Evolutionary conservation across 64 coral and sea anemone genomes (phyloP), one percentile per base, ranked within the genome.

Genomic region (Montipora capricornis): DNA sequence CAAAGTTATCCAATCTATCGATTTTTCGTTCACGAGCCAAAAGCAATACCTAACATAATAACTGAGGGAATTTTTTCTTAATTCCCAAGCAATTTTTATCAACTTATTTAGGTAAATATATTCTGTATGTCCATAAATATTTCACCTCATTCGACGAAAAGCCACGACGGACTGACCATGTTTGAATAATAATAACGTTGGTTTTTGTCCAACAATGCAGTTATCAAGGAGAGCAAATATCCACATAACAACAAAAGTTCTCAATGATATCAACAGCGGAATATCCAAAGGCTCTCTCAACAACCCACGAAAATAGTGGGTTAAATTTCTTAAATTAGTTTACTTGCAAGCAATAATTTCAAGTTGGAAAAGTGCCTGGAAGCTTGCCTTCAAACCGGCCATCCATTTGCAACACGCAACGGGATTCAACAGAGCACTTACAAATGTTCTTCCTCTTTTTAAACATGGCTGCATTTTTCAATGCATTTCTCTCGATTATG

Each of bases 171-270:
- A 16, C 1, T 20, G 4, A 10, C 45, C 16, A 13, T 49, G 66
- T 73, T 86, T 20, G n/a, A 86, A 49, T 78, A 78, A 50, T 50
- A 13, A 71, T 71, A 86, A 12, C 45, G 9, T 73, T 4, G 8
- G 7, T 48, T 50, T 8, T 8, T 16, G 47, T 68, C 62, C 20
- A 44, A 50, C 82, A 86, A 50, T 71, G 48, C 66, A n/a, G n/a
- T 17, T 24, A 51, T 66, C 19, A 20, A 3, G 6, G 58, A 49
- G 46, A 3, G 82, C 16, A 86, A 86, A 86, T 86, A 86, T 86
- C 82, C 82, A 16, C 12, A 9, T 20, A 86, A 86, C 6, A 82
- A 86, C 44, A 20, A 13, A 86, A 71, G 8, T 3, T 62, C 44
- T 68, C 58, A 47, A 48, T 68, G 67, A 50, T 49, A 86, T 20